Percentiles rank a stretch among this genome's conserved stretches.
Conservation (phyloP, 2,888 invertebrate genomes). For the Ryuthela nishihirai region DNA sequence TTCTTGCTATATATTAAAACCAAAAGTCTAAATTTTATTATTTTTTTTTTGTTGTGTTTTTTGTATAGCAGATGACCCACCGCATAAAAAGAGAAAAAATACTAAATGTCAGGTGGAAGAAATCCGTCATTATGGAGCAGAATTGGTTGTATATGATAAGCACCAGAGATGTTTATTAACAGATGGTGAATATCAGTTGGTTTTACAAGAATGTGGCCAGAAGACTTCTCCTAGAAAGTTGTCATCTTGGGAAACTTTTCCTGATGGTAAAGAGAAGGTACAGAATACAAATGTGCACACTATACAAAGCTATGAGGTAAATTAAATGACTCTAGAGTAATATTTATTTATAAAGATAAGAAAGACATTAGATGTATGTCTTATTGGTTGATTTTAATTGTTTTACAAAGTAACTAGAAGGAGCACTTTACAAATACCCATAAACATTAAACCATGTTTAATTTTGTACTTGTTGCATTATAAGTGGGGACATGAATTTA, state of each 20-base stretch:
- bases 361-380: too few relatives aligned
- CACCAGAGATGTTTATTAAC: slow-evolving; percentile 78
- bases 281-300: slow-evolving; percentile 17
- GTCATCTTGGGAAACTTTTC: slow-evolving; percentile 67
- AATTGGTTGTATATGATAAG: slow-evolving; percentile 84
- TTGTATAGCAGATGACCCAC: slow-evolving; percentile 45
- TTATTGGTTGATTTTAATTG: too few relatives aligned
- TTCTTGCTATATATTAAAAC: not conserved
- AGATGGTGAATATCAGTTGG: slow-evolving; percentile 86
- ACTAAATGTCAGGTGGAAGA: slow-evolving; percentile 32
- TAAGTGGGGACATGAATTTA: too few relatives aligned
- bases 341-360: not conserved
- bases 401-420: too few relatives aligned
- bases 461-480: too few relatives aligned
- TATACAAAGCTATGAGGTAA: slow-evolving; percentile 20
- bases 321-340: not conserved
- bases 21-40: slow-evolving; percentile 1
- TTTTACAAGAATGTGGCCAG: slow-evolving; percentile 62
- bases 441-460: too few relatives aligned
- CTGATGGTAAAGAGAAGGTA: slow-evolving; percentile 57
- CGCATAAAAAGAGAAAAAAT: slow-evolving; percentile 39
- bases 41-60: not conserved
- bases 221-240: slow-evolving; percentile 63
- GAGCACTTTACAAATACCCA: too few relatives aligned
- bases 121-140: slow-evolving; percentile 51